Evolutionary conservation across 2,888 invertebrate species (phyloP), one percentile per base, ranked within the genome.

Genomic region (Barypeithes pellucidus): DNA sequence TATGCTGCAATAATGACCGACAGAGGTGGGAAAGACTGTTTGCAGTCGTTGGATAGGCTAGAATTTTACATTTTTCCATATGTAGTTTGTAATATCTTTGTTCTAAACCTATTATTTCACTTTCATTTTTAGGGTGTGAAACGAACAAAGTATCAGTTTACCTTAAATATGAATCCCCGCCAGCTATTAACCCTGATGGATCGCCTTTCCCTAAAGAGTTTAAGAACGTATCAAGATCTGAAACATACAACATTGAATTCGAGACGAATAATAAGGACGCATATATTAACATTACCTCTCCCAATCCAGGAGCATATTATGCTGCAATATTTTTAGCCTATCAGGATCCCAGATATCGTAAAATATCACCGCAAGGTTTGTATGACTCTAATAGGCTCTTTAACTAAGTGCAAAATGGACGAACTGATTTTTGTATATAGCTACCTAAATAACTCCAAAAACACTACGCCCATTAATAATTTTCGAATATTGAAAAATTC

Each of bases 101-200:
- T n/a, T n/a, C n/a, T n/a, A n/a, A n/a, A n/a, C n/a, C n/a, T n/a
- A n/a, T n/a, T n/a, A n/a, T n/a, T n/a, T n/a, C n/a, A n/a, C 2
- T 52, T 52, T 52, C 14, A 57, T 57, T 81, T 78, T 67, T 77
- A 84, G 84, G 80, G 54, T 86, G 86, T 76, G 76, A 77, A 47
- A 75, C 81, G 9, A 80, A 84, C 78, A 89, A 92, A 80, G 91
- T 94, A 62, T 87, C 91, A 77, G 87, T 92, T 79, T 90, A 93
- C 82, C 85, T 96, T 67, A 95, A 95, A 83, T 91, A 93, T 78
- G 94, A 94, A 14, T 92, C 95, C 57, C 92, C 93, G 81, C 96
- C 96, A 20, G 92, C 95, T 3, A 91, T 96, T 72, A 92, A 91
- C 82, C 94, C 95, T 1, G 94, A 95, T 82, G 93, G 93, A 75